Evolutionary conservation across 2,113 vertebrate genomes (phyloP), one percentile per base, ranked within the genome.

Genomic region (Varanus komodoensis): DNA sequence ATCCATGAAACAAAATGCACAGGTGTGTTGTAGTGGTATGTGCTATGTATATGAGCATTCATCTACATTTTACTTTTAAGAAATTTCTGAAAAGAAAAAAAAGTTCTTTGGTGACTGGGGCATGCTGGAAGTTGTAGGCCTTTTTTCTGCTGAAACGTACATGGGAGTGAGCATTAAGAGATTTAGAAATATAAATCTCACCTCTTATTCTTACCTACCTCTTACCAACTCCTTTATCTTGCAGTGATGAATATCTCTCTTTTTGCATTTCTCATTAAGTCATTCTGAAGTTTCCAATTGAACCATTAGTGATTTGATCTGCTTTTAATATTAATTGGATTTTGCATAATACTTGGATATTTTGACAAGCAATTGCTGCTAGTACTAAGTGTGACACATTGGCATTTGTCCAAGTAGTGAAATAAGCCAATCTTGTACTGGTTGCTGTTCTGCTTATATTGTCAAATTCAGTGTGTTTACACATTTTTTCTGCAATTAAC

Each of bases 301-400:
- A 44, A 87, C 54, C 25, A 7, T 14, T 79, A 77, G 87, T 91
- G 85, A 71, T 81, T 69, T n/a, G 69, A 52, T 52, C 8, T n/a
- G 50, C 82, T 81, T 88, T 88, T 27, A 84, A 79, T 73, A 88
- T 50, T 87, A 21, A 69, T 88, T 25, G n/a, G 54, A 25, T 83
- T 23, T 84, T 90, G 84, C 91, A 9, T 64, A 29, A 82, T 87
- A 87, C 27, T 52, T 84, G 25, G 14, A 14, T 89, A 87, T 92
- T 87, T 89, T 82, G 1, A 50, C 8, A 7, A 87, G 11, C 17
- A 57, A 8, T n/a, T 82, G 4, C n/a, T 85, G 17, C 64, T 80
- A 67, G 68, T 50, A 69, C 50, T 68, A 27, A 87, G 34, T 68
- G 32, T 32, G 57, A 67, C 8, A 32, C 1, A 48, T 21, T 68